phyloP scores from a whole-genome alignment of 2,888 invertebrate species.

The Volucella inflata region DNA sequence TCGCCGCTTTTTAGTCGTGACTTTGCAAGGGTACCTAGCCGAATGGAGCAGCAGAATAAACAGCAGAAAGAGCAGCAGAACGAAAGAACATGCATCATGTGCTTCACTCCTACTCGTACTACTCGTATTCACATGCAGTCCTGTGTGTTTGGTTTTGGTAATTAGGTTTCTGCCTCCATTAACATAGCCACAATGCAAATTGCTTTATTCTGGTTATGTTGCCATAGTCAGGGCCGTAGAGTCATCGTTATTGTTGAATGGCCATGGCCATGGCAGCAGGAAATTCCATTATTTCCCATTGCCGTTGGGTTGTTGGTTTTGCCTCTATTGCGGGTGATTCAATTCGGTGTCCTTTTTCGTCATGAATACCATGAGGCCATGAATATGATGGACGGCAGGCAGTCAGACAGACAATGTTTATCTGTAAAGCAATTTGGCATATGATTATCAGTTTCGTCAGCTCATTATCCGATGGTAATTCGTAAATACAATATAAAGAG shows the following conservation, averaged over 20 bases:
- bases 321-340: neutral
- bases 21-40: conserved; percentile 33
- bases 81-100: neutral
- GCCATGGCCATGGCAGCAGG: conserved; percentile 13
- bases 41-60: neutral
- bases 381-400: neutral
- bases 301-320: conserved; percentile 2
- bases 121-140: neutral
- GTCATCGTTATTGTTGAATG: neutral
- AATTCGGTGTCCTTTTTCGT: conserved; percentile 27
- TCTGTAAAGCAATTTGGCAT: conserved; percentile 1
- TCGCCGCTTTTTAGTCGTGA: conserved; percentile 60
- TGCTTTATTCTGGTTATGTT: conserved; percentile 60
- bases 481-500: conserved; percentile 20
- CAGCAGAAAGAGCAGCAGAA: neutral
- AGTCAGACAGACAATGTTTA: neutral
- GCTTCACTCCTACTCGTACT: neutral
- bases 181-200: conserved; percentile 73
- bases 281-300: conserved; percentile 52
- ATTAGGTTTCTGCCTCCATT: conserved; percentile 73
- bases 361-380: conserved; percentile 41
- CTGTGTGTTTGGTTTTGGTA: conserved; percentile 59
- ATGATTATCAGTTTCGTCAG: conserved; percentile 43
- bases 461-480: conserved; percentile 34
- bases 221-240: conserved; percentile 2